phyloP scores from a whole-genome alignment of 2,113 vertebrate genomes.

The Chiloscyllium plagiosum region DNA sequence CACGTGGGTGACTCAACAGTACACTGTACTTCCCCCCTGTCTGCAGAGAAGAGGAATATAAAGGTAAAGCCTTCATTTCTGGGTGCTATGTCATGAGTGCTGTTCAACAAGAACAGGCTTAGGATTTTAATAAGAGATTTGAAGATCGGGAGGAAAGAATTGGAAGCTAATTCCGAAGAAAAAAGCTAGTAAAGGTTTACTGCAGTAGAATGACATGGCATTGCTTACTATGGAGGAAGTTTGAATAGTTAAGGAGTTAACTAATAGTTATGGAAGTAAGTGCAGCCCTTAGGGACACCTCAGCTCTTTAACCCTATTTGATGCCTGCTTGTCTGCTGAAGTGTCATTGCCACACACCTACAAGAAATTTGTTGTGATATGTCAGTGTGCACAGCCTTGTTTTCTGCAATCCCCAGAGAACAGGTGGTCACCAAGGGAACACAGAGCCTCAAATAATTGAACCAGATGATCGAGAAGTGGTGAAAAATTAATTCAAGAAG shows the following conservation, averaged over 20 bases:
- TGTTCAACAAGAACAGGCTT: not conserved
- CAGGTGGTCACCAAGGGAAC: slow-evolving; percentile 30
- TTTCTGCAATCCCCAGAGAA: slow-evolving; percentile 13
- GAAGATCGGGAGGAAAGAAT: not conserved
- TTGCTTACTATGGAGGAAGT: not conserved
- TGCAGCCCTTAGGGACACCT: not conserved
- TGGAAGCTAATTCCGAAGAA: not conserved
- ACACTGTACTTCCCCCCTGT: not conserved
- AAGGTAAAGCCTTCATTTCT: not conserved
- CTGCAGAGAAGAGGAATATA: not conserved
- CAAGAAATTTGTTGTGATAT: not conserved
- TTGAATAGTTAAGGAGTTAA: not conserved
- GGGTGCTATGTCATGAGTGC: not conserved
- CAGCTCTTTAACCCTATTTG: not conserved
- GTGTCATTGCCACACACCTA: not conserved
- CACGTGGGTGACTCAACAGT: not conserved
- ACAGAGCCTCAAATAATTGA: not conserved
- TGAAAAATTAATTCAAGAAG: slow-evolving; percentile 22
- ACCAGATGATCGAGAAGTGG: slow-evolving; percentile 21
- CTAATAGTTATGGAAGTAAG: not conserved
- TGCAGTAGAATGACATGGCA: not conserved
- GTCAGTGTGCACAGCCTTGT: not conserved
- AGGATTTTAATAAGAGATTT: not conserved
- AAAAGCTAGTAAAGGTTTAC: not conserved
- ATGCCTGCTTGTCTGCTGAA: not conserved